These are phyloP conservation scores for Gallinago nigripennis DNA, from an alignment of 2,797 vertebrate genomes.

Conservation along the genomic window DNA sequence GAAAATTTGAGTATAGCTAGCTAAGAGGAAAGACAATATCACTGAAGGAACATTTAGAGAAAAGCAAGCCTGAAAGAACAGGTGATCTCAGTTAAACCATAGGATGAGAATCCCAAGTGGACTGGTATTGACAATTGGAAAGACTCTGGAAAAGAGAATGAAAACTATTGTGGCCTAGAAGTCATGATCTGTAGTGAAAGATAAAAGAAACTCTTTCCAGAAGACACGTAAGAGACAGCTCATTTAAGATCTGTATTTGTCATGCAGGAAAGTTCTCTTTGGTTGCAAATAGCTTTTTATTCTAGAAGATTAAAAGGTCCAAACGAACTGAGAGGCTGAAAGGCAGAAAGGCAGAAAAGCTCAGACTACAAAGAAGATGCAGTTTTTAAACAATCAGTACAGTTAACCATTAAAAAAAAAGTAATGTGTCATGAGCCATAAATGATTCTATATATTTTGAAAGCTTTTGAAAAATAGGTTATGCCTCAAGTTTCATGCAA, in stretches of 20 bases:
- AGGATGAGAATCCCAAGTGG: neutral
- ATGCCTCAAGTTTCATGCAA: neutral
- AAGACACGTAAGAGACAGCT: neutral
- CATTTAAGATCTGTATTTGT: neutral
- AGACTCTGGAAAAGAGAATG: neutral
- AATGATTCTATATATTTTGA: neutral
- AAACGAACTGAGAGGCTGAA: neutral
- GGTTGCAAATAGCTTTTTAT: slow-evolving; percentile 3
- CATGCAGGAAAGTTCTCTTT: neutral
- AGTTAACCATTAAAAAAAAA: neutral
- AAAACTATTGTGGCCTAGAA: neutral
- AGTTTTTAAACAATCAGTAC: neutral
- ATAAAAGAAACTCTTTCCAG: neutral
- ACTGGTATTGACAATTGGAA: neutral
- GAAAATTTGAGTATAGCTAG: neutral
- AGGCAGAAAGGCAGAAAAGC: neutral
- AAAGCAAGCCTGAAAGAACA: neutral
- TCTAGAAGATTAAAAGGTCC: slow-evolving; percentile 9
- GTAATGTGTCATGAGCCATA: neutral
- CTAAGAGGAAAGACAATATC: neutral
- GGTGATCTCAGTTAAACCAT: neutral
- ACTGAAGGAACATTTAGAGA: neutral
- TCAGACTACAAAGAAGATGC: neutral
- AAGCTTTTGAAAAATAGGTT: neutral
- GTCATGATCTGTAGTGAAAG: neutral